phyloP scores from a whole-genome alignment of 2,113 vertebrate genomes.

The Ranitomeya variabilis region DNA sequence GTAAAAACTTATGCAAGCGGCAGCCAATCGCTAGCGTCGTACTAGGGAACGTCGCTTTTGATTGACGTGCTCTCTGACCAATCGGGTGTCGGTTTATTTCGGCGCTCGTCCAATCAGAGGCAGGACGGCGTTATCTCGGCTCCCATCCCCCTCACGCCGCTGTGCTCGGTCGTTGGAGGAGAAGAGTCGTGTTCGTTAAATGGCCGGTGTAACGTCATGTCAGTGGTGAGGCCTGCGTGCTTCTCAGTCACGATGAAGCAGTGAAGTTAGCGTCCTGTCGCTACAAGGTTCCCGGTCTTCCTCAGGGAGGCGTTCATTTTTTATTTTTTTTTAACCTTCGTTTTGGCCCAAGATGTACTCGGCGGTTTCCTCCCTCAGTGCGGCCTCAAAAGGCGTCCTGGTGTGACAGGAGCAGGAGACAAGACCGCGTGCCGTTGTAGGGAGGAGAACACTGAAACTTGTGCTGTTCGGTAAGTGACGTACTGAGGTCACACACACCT shows the following conservation, averaged over 20 bases:
- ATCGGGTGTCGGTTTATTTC: background rate
- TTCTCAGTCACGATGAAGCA: constrained; percentile 5
- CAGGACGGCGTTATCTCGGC: background rate
- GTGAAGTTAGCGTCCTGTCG: background rate
- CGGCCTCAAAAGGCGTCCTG: constrained; percentile 18
- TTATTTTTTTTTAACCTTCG: constrained; percentile 27
- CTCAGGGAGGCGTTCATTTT: background rate
- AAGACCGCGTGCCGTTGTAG: constrained; percentile 11
- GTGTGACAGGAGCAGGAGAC: background rate
- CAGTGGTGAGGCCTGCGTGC: background rate
- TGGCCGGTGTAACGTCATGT: constrained; percentile 36
- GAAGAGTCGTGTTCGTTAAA: constrained; percentile 33
- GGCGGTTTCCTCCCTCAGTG: background rate
- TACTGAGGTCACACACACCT: background rate
- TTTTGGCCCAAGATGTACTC: constrained; percentile 40
- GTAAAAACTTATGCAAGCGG: background rate
- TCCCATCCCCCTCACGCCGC: constrained; percentile 20
- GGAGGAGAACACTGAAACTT: background rate
- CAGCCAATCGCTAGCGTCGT: background rate
- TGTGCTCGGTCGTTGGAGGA: constrained; percentile 39
- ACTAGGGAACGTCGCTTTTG: constrained; percentile 23
- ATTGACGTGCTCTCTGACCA: background rate
- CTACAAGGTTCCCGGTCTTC: background rate
- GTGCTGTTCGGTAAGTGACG: constrained; percentile 39
- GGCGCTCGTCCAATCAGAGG: background rate